Evolutionary conservation across 2,888 invertebrate species (phyloP), one percentile per base, ranked within the genome.

Genomic region (Fabriciana adippe): DNA sequence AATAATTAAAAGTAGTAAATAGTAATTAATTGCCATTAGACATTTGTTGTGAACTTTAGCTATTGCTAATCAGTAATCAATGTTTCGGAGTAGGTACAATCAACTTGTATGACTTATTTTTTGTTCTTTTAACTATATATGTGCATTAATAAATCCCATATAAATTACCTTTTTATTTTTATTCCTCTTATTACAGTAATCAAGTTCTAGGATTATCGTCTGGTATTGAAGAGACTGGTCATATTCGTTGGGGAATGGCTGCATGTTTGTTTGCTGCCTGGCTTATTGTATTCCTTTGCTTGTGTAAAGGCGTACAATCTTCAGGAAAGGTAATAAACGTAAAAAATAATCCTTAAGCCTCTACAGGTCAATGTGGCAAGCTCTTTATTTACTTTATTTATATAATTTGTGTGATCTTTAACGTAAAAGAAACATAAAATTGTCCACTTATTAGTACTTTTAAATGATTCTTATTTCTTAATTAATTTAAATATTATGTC

Each of bases 241-340:
- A 92, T 70, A 93, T 96, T 69, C 93, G 94, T 70, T 93, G 94
- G 88, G 94, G 95, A 67, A 93, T 97, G 89, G 96, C 96, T 4
- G 86, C 94, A 4, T 96, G 96, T 81, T 93, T 97, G 14, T 90
- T 97, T 2, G 90, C 95, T 64, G 96, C 97, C 66, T 97, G 97
- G 97, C 81, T 95, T 64, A 95, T 96, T 73, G 96, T 96, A 26
- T 96, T 96, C 79, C 91, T 96, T 55, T 96, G 96, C 78, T 93
- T 96, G 54, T 96, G 95, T 86, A 96, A 96, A 87, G 96, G 96
- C 45, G 96, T 96, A 14, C 96, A 96, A 84, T 96, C 95, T 69
- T 96, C 96, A 21, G 96, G 96, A 76, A 96, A 96, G 92, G 94
- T 91, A 41, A 51, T 35, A 35, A 35, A 18, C 41, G 6, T 18